Conservation (phyloP, 37 sponge, comb jelly and placozoan species). For the Bolinopsis microptera region DNA sequence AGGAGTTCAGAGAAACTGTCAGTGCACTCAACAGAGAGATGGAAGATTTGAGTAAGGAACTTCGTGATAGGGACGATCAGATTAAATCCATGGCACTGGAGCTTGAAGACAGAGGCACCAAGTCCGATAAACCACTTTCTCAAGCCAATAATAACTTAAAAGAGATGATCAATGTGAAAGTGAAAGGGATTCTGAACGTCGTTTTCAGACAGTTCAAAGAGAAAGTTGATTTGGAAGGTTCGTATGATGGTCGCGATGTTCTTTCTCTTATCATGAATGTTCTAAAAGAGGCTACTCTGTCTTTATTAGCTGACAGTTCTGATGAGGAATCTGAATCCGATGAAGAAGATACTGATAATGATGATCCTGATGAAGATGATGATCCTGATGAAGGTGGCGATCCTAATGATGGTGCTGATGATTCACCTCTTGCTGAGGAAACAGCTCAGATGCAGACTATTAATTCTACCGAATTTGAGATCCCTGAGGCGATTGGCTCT, state of each 20-base stretch:
- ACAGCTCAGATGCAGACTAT: not conserved
- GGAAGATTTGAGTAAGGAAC: not conserved
- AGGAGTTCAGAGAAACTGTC: not conserved
- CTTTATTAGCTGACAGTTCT: not conserved
- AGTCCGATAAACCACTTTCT: not conserved
- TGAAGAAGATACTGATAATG: not conserved
- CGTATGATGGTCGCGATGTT: not conserved
- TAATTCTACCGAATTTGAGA: not conserved
- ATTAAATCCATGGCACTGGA: not conserved
- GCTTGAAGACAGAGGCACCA: not conserved
- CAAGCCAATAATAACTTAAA: not conserved
- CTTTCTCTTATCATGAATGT: not conserved
- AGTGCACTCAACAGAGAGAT: not conserved
- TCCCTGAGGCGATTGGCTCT: not conserved
- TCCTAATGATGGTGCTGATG: not conserved
- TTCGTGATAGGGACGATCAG: not conserved
- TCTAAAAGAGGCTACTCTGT: conserved; percentile 5
- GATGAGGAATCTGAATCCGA: not conserved
- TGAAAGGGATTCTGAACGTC: conserved; percentile 11
- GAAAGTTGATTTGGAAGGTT: not conserved
- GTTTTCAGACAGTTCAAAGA: not conserved
- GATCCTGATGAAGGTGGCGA: not conserved
- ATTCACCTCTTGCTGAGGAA: not conserved
- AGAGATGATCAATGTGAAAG: not conserved
- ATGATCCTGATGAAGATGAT: conserved; percentile 4